phyloP scores from a whole-genome alignment of 2,113 vertebrate species.

The Pollimyrus isidori region DNA sequence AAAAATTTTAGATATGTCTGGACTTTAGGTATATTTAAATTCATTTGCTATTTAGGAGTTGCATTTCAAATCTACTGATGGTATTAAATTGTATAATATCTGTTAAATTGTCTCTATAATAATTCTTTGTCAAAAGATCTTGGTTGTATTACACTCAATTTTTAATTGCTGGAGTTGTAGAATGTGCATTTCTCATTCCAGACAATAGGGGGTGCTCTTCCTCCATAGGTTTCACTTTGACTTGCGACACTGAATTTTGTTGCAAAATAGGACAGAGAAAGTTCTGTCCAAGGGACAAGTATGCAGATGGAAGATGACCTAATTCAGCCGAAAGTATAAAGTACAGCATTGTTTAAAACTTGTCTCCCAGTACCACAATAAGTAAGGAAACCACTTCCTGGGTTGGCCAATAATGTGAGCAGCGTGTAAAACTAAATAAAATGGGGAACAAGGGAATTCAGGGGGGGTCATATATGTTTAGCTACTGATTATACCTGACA shows the following conservation, averaged over 20 bases:
- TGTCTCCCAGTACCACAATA: not conserved
- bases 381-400: not conserved
- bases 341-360: not conserved
- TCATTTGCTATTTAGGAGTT: not conserved
- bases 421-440: not conserved
- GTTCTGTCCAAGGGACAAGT: not conserved
- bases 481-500: not conserved
- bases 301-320: not conserved
- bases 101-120: not conserved
- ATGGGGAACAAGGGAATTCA: not conserved
- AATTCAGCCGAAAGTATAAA: not conserved
- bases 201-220: slow-evolving; percentile 14
- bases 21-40: not conserved
- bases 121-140: not conserved
- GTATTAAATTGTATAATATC: not conserved
- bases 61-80: not conserved
- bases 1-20: not conserved
- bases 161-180: not conserved
- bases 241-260: not conserved
- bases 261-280: not conserved
- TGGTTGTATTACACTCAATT: not conserved
- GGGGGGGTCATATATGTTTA: not conserved
- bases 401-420: not conserved
- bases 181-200: not conserved
- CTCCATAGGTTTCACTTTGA: not conserved